These are phyloP conservation scores for Gobio occitaniae DNA, from an alignment of 2,797 vertebrate species.

Conservation along the genomic window DNA sequence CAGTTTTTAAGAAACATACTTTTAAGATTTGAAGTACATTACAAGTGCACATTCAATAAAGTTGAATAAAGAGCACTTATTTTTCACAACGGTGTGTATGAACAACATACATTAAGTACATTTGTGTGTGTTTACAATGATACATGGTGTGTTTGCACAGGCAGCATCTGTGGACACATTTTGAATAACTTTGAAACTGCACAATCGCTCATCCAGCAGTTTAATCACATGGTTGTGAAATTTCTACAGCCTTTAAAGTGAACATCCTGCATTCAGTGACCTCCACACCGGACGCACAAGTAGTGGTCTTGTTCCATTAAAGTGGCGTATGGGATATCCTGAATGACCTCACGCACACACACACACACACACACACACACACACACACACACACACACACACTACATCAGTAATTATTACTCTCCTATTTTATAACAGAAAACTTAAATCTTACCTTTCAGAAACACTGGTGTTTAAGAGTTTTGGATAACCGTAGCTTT, in stretches of 20 bases:
- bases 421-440: constrained; percentile 37
- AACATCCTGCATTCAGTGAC: constrained; percentile 18
- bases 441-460: constrained; percentile 59
- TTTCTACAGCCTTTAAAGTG: constrained; percentile 7
- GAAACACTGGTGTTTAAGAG: constrained; percentile 68
- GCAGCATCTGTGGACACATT: constrained; percentile 14
- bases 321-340: constrained; percentile 77
- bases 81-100: neutral
- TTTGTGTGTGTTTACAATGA: neutral
- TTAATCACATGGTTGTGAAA: constrained; percentile 1
- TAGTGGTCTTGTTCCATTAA: constrained; percentile 69
- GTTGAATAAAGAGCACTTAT: neutral
- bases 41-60: neutral
- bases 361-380: constrained; percentile 26
- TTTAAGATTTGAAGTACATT: neutral
- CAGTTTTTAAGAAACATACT: neutral
- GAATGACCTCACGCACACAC: constrained; percentile 60
- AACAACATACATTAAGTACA: neutral
- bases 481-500: constrained; percentile 66
- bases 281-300: neutral
- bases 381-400: constrained; percentile 53
- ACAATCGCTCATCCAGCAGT: neutral
- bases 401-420: constrained; percentile 62
- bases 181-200: neutral
- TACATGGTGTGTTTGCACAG: neutral